A percentile compares a stretch with the other conserved stretches of the same genome.
phyloP scores from a whole-genome alignment of 2,888 invertebrate genomes.

The Onchidella celtica region DNA sequence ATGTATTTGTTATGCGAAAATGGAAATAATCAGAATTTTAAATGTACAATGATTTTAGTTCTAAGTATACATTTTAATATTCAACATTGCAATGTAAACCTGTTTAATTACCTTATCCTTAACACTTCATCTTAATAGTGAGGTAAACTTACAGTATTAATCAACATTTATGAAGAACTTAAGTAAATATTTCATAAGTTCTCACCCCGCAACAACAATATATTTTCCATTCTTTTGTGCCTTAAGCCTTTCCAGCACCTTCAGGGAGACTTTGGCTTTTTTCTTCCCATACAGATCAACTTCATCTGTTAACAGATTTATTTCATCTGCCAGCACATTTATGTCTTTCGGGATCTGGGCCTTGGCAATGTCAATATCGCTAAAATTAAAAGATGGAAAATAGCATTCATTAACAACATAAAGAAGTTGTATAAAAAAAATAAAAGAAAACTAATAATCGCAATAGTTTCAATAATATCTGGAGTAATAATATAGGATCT shows the following conservation, averaged over 20 bases:
- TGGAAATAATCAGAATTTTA: too few relatives aligned
- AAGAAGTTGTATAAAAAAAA: background rate
- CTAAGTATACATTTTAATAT: too few relatives aligned
- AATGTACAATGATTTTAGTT: too few relatives aligned
- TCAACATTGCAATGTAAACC: too few relatives aligned
- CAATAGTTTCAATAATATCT: background rate
- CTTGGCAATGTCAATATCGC: slow-evolving; percentile 93
- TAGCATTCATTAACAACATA: too few relatives aligned
- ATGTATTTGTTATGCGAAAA: too few relatives aligned
- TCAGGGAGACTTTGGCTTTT: slow-evolving; percentile 95
- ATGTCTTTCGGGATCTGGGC: slow-evolving; percentile 94
- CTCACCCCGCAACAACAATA: slow-evolving; percentile 95
- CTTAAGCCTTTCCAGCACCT: slow-evolving; percentile 88
- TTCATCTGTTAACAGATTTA: slow-evolving; percentile 90
- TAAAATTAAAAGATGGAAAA: too few relatives aligned
- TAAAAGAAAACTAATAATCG: background rate
- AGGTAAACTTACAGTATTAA: too few relatives aligned
- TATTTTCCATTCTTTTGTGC: slow-evolving; percentile 90
- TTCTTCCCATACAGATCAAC: slow-evolving; percentile 94
- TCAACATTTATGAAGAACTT: too few relatives aligned
- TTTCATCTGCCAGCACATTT: slow-evolving; percentile 88
- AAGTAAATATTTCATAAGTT: too few relatives aligned
- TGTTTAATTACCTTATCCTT: too few relatives aligned
- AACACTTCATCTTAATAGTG: too few relatives aligned
- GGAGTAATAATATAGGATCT: background rate